phyloP scores from a whole-genome alignment of 2,888 invertebrate genomes.

The Drosophila nr. perissopoda region DNA sequence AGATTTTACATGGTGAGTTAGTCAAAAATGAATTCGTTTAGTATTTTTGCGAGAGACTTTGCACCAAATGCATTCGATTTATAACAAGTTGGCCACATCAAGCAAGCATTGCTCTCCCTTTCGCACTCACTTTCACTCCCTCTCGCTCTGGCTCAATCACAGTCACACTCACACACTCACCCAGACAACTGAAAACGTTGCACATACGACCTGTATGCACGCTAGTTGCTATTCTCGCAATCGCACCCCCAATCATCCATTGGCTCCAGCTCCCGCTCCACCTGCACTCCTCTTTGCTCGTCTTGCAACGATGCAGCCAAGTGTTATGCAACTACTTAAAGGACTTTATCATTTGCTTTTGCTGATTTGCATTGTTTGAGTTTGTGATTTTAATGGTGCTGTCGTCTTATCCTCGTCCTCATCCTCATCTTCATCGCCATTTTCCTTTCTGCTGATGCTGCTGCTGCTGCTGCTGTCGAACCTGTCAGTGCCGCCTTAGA shows the following conservation, averaged over 20 bases:
- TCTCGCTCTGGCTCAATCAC: background rate
- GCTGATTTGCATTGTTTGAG: conserved; percentile 68
- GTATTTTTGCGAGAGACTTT: conserved; percentile 29
- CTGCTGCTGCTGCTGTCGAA: background rate
- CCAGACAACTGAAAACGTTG: conserved; percentile 74
- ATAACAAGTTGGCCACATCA: conserved; percentile 60
- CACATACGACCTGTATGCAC: conserved; percentile 78
- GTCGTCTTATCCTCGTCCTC: conserved; percentile 12
- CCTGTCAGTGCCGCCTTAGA: conserved; percentile 46
- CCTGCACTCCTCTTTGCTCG: background rate
- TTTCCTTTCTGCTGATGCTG: background rate
- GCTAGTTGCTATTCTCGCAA: conserved; percentile 68
- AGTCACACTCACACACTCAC: conserved; percentile 38
- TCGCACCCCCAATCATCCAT: conserved; percentile 44
- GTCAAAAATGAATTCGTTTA: conserved; percentile 44
- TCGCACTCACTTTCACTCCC: background rate
- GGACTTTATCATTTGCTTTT: conserved; percentile 73
- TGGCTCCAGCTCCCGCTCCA: conserved; percentile 19
- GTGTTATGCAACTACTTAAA: conserved; percentile 78
- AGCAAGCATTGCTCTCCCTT: conserved; percentile 10
- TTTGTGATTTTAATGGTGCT: conserved; percentile 65
- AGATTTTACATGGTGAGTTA: conserved; percentile 59
- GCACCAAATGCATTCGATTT: conserved; percentile 51
- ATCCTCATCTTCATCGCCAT: background rate
- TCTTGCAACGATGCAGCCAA: conserved; percentile 68